A percentile compares a stretch with the other conserved stretches of the same genome.
These are phyloP conservation scores for Aplochiton taeniatus DNA, from an alignment of 2,797 vertebrate species.

Conservation along the genomic window DNA sequence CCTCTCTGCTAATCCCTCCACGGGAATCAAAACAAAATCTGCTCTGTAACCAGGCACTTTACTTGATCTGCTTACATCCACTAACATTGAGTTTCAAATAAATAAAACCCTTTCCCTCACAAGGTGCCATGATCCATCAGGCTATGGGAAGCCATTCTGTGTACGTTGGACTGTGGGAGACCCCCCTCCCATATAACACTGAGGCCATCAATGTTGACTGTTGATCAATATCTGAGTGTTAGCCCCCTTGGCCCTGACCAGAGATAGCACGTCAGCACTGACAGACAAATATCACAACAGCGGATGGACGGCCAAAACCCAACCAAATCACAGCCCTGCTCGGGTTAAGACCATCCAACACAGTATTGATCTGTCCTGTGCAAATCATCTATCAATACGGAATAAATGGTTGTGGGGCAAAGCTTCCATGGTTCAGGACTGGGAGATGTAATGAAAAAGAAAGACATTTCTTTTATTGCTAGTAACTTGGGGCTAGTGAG, in stretches of 20 bases:
- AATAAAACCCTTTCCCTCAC: constrained; percentile 32
- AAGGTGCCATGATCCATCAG: constrained; percentile 40
- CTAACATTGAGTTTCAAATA: constrained; percentile 12
- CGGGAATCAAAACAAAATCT: too few relatives aligned
- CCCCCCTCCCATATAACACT: constrained; percentile 87
- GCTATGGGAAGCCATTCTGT: constrained; percentile 37
- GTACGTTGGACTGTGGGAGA: constrained; percentile 65
- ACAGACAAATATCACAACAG: constrained; percentile 99
- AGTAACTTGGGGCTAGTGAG: constrained; percentile 91
- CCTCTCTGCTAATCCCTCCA: too few relatives aligned
- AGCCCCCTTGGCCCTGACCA: constrained; percentile 90
- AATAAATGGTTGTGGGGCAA: constrained; percentile 99
- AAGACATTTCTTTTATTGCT: constrained; percentile 89
- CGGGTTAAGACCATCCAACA: constrained; percentile 93
- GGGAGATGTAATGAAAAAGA: constrained; percentile 96
- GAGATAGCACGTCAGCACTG: constrained; percentile 97
- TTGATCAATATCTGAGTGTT: constrained; percentile 97
- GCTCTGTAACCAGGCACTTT: too few relatives aligned
- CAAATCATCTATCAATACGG: constrained; percentile 98
- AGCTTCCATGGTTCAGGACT: constrained; percentile 95
- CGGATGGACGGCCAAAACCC: constrained; percentile 62
- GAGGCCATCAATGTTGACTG: constrained; percentile 98
- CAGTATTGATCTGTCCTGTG: constrained; percentile 97
- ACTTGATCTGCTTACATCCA: background rate
- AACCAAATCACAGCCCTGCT: constrained; percentile 85